phyloP scores from a whole-genome alignment of 1,140 invertebrate species.

The Harpegnathos saltator region DNA sequence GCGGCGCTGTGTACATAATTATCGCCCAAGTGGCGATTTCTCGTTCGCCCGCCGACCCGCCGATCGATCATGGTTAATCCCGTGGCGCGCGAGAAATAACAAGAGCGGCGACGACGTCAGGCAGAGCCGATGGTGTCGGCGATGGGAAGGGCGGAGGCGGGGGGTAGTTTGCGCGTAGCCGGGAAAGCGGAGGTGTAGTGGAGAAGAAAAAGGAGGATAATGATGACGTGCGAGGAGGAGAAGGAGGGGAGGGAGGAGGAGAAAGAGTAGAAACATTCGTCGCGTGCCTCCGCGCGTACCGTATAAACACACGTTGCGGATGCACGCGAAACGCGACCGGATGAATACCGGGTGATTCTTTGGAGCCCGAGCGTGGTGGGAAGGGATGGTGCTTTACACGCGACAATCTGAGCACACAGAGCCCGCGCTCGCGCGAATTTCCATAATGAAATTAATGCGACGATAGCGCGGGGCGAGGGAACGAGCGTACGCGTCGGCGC shows the following conservation, averaged over 20 bases:
- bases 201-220: too few species aligned
- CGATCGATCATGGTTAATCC: constrained; percentile 67
- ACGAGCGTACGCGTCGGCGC: neutral
- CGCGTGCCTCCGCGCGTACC: neutral
- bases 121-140: constrained; percentile 23
- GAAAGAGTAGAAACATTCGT: constrained; percentile 6
- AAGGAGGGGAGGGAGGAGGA: too few species aligned
- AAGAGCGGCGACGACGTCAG: constrained; percentile 22
- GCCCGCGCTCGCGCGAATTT: constrained; percentile 33
- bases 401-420: constrained; percentile 38
- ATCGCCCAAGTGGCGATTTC: constrained; percentile 63
- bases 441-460: constrained; percentile 55
- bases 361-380: neutral
- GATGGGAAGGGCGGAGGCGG: too few species aligned
- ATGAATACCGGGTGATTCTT: constrained; percentile 52
- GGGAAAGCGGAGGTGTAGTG: neutral
- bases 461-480: constrained; percentile 29
- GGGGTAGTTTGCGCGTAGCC: neutral
- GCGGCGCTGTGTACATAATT: constrained; percentile 38
- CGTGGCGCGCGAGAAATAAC: constrained; percentile 46
- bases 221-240: too few species aligned
- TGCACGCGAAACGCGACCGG: constrained; percentile 19
- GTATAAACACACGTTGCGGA: neutral
- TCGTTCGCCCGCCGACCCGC: constrained; percentile 4
- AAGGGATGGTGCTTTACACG: constrained; percentile 24